A percentile compares a stretch with the other conserved stretches of the same genome.
Evolutionary conservation across 35 echinoderm and acorn worm species (phyloP).

Genomic region (Eucidaris tribuloides): DNA sequence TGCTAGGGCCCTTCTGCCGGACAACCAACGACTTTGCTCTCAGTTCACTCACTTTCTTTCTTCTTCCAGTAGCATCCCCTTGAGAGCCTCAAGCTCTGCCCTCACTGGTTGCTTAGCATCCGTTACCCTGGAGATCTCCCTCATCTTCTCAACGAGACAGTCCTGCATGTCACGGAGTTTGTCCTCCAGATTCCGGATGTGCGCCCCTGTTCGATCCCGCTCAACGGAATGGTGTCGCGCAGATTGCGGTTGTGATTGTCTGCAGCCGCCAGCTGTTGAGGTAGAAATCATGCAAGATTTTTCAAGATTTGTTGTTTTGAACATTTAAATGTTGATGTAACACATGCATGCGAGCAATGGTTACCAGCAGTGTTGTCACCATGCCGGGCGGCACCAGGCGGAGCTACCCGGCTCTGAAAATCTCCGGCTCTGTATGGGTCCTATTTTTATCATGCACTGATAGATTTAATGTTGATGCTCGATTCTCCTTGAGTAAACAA

Average conservation of each 20-base stretch:
- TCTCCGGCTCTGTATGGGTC: too few species aligned
- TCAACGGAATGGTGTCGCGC: slow-evolving; percentile 42
- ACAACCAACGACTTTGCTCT: too few species aligned
- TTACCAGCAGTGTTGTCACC: too few species aligned
- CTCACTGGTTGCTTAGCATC: slow-evolving; percentile 90
- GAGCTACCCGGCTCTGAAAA: too few species aligned
- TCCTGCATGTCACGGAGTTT: slow-evolving; percentile 87
- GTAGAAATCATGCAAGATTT: neutral
- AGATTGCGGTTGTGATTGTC: slow-evolving; percentile 67
- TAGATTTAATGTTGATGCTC: too few species aligned
- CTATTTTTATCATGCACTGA: too few species aligned
- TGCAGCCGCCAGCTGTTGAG: slow-evolving; percentile 41
- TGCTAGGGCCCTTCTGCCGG: too few species aligned
- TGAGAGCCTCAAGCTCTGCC: slow-evolving; percentile 88
- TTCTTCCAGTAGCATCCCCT: slow-evolving; percentile 79
- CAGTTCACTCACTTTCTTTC: slow-evolving; percentile 97
- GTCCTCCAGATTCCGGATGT: slow-evolving; percentile 86
- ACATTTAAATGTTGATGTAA: too few species aligned
- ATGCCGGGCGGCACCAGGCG: too few species aligned
- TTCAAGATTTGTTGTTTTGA: too few species aligned
- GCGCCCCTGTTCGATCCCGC: slow-evolving; percentile 43
- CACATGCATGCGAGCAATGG: too few species aligned
- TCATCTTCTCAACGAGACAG: slow-evolving; percentile 87
- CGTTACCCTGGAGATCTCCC: slow-evolving; percentile 75
- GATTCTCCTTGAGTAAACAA: too few species aligned